These are phyloP conservation scores for Cremastinae sp. DNA, from an alignment of 2,888 invertebrate species.

Conservation along the genomic window DNA sequence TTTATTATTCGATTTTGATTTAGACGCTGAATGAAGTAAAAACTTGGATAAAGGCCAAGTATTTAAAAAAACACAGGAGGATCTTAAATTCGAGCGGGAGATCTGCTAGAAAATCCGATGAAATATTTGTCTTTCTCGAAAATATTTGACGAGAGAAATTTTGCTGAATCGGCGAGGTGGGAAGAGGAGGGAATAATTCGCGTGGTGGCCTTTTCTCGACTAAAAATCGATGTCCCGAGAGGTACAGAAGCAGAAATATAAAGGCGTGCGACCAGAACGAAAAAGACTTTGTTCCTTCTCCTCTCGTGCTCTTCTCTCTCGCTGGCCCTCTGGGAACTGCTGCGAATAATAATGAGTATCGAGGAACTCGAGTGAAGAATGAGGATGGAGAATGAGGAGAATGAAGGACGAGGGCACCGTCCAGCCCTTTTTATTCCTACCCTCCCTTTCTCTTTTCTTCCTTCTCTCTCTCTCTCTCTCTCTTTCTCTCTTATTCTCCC, in stretches of 20 bases:
- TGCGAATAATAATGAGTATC: conserved; percentile 72
- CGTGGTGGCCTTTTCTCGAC: conserved; percentile 19
- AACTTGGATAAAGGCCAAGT: too few relatives aligned
- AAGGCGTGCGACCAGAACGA: conserved; percentile 62
- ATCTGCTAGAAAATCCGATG: neutral
- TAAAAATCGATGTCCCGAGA: conserved; percentile 33
- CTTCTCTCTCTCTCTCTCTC: neutral
- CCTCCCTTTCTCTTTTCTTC: neutral
- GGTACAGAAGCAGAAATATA: conserved; percentile 52
- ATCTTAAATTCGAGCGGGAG: too few relatives aligned
- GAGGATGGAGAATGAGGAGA: conserved; percentile 38
- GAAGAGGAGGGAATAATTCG: neutral
- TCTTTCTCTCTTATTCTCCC: neutral
- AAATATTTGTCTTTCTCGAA: neutral
- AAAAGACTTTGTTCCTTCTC: conserved; percentile 30
- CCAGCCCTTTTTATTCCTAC: conserved; percentile 32
- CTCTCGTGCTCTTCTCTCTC: conserved; percentile 5
- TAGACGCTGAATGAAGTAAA: too few relatives aligned
- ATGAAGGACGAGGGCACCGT: conserved; percentile 34
- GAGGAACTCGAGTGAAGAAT: conserved; percentile 55
- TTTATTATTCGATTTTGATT: too few relatives aligned
- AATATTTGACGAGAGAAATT: too few relatives aligned
- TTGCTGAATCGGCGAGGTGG: too few relatives aligned
- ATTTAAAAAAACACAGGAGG: too few relatives aligned
- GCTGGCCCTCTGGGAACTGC: conserved; percentile 52